phyloP scores from a whole-genome alignment of 1,140 invertebrate genomes.

The Hylyphantes graminicola region DNA sequence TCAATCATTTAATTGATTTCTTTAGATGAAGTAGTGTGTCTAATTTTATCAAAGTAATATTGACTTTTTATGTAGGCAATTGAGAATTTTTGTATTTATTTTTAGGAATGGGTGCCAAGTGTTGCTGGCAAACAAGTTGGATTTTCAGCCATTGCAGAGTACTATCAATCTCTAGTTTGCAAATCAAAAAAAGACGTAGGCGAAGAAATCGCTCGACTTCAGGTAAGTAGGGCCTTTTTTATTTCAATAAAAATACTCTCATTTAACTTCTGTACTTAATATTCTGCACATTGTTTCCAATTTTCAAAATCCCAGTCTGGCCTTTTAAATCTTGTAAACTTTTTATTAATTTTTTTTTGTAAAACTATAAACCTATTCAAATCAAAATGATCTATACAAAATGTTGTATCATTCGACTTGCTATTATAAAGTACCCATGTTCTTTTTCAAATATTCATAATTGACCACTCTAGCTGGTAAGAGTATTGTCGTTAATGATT shows the following conservation, averaged over 20 bases:
- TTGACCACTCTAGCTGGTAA: too few relatives aligned
- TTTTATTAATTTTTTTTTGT: not conserved
- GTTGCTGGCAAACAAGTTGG: conserved; percentile 88
- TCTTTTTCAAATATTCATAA: too few relatives aligned
- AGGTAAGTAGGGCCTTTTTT: conserved; percentile 68
- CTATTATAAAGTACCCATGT: too few relatives aligned
- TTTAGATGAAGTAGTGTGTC: too few relatives aligned
- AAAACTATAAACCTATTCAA: not conserved
- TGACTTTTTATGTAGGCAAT: too few relatives aligned
- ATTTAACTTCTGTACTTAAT: not conserved
- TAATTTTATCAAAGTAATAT: too few relatives aligned
- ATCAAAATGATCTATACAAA: too few relatives aligned
- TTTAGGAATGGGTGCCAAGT: conserved; percentile 70
- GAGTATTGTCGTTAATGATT: too few relatives aligned
- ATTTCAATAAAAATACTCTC: too few relatives aligned
- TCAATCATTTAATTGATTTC: too few relatives aligned
- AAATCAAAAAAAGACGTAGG: conserved; percentile 86
- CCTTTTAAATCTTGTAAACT: not conserved
- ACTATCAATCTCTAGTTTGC: conserved; percentile 86
- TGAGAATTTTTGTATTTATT: not conserved
- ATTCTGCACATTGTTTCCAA: not conserved
- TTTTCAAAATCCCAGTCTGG: not conserved
- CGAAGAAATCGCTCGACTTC: conserved; percentile 90
- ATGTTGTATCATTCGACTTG: too few relatives aligned
- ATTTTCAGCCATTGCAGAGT: conserved; percentile 89